Conservation (phyloP, 2,113 vertebrate genomes). For the Python bivittatus region DNA sequence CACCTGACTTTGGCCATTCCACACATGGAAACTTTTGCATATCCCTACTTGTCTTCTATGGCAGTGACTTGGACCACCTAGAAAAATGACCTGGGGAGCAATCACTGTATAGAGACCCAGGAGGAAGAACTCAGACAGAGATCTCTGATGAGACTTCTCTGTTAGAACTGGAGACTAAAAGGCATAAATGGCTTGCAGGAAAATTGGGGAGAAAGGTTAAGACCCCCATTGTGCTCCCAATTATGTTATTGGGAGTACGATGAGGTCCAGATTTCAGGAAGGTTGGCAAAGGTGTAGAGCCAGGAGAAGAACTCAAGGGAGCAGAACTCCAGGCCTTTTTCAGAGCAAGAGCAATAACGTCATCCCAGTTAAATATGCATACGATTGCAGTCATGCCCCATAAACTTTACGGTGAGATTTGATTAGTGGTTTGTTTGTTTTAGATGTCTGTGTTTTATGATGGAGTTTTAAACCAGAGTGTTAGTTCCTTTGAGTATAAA, state of each 20-base stretch:
- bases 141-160: not conserved
- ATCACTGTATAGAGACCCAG: too few relatives aligned
- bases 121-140: not conserved
- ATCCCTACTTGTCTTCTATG: not conserved
- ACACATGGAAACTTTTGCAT: not conserved
- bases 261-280: not conserved
- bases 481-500: not conserved
- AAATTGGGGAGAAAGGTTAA: not conserved
- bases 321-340: not conserved
- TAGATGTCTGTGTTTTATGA: not conserved
- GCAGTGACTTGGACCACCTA: not conserved
- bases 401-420: not conserved
- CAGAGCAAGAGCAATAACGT: not conserved
- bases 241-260: not conserved
- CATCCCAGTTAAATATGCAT: not conserved
- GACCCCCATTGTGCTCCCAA: not conserved
- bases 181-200: not conserved
- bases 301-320: not conserved
- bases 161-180: not conserved
- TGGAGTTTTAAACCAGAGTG: not conserved
- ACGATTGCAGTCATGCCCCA: not conserved
- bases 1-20: not conserved
- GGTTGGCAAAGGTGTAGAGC: not conserved
- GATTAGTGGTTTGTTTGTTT: not conserved
- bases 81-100: not conserved